Evolutionary conservation across 2,113 vertebrate species (phyloP).

Genomic region (Pluvianellus socialis): DNA sequence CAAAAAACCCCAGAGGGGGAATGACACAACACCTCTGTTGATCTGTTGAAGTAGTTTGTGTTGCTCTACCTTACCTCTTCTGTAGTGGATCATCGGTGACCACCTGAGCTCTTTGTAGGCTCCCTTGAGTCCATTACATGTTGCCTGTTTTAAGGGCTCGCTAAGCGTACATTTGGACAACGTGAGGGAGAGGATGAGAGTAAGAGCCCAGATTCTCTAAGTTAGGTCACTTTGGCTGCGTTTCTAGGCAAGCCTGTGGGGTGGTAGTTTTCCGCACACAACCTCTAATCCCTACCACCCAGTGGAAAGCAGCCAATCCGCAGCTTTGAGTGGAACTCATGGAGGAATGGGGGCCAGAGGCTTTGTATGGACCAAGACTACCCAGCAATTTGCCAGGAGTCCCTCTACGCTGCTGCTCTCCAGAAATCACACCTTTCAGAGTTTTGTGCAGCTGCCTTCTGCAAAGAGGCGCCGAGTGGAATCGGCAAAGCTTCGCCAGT

Average conservation of each 20-base stretch:
- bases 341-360: not conserved
- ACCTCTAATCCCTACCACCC: not conserved
- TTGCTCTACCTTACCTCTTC: not conserved
- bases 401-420: not conserved
- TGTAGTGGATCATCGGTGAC: not conserved
- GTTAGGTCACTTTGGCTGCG: not conserved
- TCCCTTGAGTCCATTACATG: not conserved
- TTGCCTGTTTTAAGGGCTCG: not conserved
- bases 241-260: not conserved
- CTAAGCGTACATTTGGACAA: not conserved
- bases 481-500: not conserved
- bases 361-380: not conserved
- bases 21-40: not conserved
- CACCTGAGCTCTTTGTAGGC: not conserved
- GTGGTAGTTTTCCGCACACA: not conserved
- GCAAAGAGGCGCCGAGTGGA: not conserved
- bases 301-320: conserved; percentile 1
- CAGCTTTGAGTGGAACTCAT: not conserved
- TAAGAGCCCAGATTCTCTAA: not conserved
- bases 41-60: not conserved
- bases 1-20: too few species aligned
- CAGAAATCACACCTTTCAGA: not conserved
- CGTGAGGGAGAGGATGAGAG: not conserved
- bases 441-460: not conserved
- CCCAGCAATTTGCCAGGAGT: not conserved